These are phyloP conservation scores for Stercorarius parasiticus DNA, from an alignment of 2,113 vertebrate genomes.

Conservation along the genomic window DNA sequence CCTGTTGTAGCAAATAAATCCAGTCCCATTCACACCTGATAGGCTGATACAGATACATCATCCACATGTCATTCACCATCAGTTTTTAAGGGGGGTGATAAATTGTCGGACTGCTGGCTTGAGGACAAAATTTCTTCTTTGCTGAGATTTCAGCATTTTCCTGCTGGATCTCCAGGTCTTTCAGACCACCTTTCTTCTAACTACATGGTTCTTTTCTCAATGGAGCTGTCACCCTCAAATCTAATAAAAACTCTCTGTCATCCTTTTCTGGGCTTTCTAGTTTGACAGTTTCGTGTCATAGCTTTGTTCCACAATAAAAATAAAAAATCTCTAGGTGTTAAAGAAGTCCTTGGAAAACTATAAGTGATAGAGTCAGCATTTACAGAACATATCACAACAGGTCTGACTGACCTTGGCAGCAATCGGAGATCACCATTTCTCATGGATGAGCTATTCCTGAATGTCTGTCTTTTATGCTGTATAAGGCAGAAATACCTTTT, in stretches of 20 bases:
- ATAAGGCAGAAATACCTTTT: conserved; percentile 29
- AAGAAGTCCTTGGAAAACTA: conserved; percentile 41
- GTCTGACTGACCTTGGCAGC: conserved; percentile 47
- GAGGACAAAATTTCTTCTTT: not conserved
- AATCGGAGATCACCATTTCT: conserved; percentile 35
- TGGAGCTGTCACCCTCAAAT: not conserved
- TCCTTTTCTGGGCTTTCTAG: conserved; percentile 13
- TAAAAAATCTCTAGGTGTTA: conserved; percentile 35
- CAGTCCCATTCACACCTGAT: not conserved
- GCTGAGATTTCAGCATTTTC: not conserved
- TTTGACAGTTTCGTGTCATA: not conserved
- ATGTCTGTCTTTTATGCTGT: conserved; percentile 2
- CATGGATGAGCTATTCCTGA: conserved; percentile 37
- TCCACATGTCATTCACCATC: not conserved
- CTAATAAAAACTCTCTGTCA: conserved; percentile 36
- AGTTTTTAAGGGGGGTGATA: not conserved
- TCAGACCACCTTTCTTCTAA: not conserved
- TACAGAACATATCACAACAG: conserved; percentile 11
- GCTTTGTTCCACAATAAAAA: conserved; percentile 52
- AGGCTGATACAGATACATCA: not conserved
- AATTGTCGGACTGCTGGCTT: not conserved
- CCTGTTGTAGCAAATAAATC: not conserved
- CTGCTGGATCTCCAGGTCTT: conserved; percentile 2
- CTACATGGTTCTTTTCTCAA: not conserved
- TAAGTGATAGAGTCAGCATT: conserved; percentile 40